These are phyloP conservation scores for Montipora efflorescens DNA, from an alignment of 64 coral and sea anemone genomes.

Conservation along the genomic window DNA sequence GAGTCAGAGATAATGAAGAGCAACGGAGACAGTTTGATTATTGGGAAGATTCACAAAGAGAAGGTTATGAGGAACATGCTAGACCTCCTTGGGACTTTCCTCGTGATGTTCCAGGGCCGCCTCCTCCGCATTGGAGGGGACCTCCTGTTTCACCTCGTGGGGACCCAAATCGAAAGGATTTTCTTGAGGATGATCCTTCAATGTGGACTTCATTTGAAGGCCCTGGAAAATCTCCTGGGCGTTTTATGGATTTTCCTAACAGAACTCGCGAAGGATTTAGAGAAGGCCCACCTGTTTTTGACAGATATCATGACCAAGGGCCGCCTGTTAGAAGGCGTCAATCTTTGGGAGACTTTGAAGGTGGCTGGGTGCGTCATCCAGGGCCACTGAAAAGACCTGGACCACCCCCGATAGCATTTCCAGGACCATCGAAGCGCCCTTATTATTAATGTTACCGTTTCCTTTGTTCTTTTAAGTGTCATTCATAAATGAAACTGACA, in stretches of 20 bases:
- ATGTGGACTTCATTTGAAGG: constrained; percentile 76
- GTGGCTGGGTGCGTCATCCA: constrained; percentile 11
- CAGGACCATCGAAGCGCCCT: constrained; percentile 31
- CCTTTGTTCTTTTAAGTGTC: not conserved
- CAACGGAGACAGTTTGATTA: constrained; percentile 36
- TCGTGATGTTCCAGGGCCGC: constrained; percentile 16
- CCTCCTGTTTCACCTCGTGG: constrained; percentile 37
- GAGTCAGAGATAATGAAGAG: not conserved
- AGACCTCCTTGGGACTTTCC: constrained; percentile 40
- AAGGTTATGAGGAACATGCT: constrained; percentile 22
- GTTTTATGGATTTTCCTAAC: constrained; percentile 25
- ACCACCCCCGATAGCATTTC: constrained; percentile 20
- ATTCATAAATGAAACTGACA: not conserved
- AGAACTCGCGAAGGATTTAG: constrained; percentile 38
- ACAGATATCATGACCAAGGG: constrained; percentile 14
- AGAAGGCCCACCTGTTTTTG: constrained; percentile 25
- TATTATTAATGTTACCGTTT: not conserved
- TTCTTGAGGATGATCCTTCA: constrained; percentile 73
- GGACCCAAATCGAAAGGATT: constrained; percentile 50
- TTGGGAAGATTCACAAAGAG: constrained; percentile 43
- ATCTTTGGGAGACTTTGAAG: constrained; percentile 37
- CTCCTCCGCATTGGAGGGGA: constrained; percentile 23
- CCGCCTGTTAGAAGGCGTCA: constrained; percentile 34
- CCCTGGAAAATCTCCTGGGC: constrained; percentile 45
- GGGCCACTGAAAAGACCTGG: constrained; percentile 45